phyloP scores from a whole-genome alignment of 2,113 vertebrate species.

The Platichthys stellatus region DNA sequence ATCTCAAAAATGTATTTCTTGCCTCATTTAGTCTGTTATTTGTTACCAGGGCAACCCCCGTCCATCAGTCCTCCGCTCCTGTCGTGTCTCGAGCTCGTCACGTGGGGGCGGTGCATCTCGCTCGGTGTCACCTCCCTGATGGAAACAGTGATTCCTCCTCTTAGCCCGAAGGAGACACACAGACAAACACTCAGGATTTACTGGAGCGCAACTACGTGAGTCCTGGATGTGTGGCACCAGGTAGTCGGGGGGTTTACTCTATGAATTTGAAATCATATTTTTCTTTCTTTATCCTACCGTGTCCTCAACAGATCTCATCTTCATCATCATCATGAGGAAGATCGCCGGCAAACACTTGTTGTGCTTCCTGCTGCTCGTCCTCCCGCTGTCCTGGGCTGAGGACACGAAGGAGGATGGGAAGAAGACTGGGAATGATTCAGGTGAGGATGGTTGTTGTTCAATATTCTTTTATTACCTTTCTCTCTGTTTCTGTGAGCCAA shows the following conservation, averaged over 20 bases:
- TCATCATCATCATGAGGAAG: conserved; percentile 40
- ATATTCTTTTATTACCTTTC: too few species aligned
- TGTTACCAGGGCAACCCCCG: conserved; percentile 35
- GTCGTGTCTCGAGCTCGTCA: conserved; percentile 4
- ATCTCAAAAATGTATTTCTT: background rate
- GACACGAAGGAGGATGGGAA: conserved; percentile 46
- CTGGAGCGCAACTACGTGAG: background rate
- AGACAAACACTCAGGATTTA: background rate
- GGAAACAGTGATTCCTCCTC: background rate
- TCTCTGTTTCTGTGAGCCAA: too few species aligned
- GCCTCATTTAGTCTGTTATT: background rate
- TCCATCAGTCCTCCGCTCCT: conserved; percentile 14
- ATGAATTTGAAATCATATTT: background rate
- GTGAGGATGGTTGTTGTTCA: conserved; percentile 46
- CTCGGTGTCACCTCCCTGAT: background rate
- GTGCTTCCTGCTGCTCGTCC: conserved; percentile 63
- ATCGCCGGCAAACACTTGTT: conserved; percentile 63
- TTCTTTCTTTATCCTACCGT: background rate
- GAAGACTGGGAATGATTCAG: conserved; percentile 55
- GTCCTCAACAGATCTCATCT: conserved; percentile 18
- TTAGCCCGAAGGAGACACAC: background rate
- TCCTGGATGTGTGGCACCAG: background rate
- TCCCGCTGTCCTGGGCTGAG: conserved; percentile 63
- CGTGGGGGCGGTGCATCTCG: conserved; percentile 31
- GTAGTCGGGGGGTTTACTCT: background rate